Conservation (phyloP, 2,113 vertebrate genomes). For the Artemisiospiza belli region DNA sequence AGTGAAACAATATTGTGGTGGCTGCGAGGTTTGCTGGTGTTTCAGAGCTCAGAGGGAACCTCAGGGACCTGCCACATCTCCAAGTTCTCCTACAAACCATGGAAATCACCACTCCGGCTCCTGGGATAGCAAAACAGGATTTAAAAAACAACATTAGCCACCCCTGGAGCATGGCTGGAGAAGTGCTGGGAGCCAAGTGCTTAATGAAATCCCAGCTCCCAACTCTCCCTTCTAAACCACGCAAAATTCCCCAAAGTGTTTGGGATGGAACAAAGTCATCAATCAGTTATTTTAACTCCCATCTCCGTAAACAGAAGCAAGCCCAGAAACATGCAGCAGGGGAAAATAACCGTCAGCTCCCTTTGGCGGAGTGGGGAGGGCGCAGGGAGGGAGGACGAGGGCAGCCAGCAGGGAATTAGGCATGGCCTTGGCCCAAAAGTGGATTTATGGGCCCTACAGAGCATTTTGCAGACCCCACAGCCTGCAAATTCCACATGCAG, state of each 20-base stretch:
- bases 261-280: slow-evolving; percentile 67
- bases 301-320: slow-evolving; percentile 63
- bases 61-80: not conserved
- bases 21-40: not conserved
- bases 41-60: not conserved
- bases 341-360: slow-evolving; percentile 59
- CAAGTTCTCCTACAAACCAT: slow-evolving; percentile 23
- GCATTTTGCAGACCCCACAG: not conserved
- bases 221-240: slow-evolving; percentile 19
- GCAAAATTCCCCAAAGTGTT: slow-evolving; percentile 52
- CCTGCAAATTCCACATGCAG: not conserved
- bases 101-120: not conserved
- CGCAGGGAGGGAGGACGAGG: not conserved
- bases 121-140: slow-evolving; percentile 45
- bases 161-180: slow-evolving; percentile 47
- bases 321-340: slow-evolving; percentile 32
- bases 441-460: not conserved
- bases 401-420: not conserved
- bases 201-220: slow-evolving; percentile 56
- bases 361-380: not conserved
- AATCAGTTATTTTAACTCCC: slow-evolving; percentile 63
- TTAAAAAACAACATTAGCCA: slow-evolving; percentile 57
- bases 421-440: rapidly evolving
- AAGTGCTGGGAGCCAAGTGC: slow-evolving; percentile 3
- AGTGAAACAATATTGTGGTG: slow-evolving; percentile 25